These are phyloP conservation scores for Chrysemys picta DNA, from an alignment of 2,113 vertebrate species.

Conservation along the genomic window DNA sequence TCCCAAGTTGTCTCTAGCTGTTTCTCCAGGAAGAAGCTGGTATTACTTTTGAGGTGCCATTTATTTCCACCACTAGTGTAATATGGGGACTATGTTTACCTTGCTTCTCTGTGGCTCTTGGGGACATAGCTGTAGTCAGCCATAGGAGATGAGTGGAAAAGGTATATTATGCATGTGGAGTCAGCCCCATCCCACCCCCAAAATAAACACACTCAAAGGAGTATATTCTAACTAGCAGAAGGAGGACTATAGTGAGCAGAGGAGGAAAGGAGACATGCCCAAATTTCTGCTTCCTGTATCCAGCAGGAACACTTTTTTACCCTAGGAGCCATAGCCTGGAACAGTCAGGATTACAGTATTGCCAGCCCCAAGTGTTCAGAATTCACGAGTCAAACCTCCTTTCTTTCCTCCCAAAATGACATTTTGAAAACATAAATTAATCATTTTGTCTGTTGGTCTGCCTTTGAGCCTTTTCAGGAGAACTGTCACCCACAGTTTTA, in stretches of 20 bases:
- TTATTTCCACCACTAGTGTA: not conserved
- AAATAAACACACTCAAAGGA: not conserved
- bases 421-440: not conserved
- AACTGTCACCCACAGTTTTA: not conserved
- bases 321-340: not conserved
- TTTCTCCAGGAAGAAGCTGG: not conserved
- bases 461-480: slow-evolving; percentile 15
- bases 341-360: not conserved
- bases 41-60: not conserved
- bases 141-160: not conserved
- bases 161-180: not conserved
- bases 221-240: not conserved
- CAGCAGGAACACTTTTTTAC: not conserved
- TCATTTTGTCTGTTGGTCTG: not conserved
- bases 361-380: not conserved
- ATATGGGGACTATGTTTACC: not conserved
- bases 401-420: not conserved
- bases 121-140: not conserved
- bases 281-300: not conserved
- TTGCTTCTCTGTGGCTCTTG: not conserved
- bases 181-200: not conserved
- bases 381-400: not conserved
- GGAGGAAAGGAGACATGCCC: not conserved
- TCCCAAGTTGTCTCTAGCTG: not conserved
- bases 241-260: not conserved